These are phyloP conservation scores for Anguilla megastoma DNA, from an alignment of 2,797 vertebrate species.

Conservation along the genomic window DNA sequence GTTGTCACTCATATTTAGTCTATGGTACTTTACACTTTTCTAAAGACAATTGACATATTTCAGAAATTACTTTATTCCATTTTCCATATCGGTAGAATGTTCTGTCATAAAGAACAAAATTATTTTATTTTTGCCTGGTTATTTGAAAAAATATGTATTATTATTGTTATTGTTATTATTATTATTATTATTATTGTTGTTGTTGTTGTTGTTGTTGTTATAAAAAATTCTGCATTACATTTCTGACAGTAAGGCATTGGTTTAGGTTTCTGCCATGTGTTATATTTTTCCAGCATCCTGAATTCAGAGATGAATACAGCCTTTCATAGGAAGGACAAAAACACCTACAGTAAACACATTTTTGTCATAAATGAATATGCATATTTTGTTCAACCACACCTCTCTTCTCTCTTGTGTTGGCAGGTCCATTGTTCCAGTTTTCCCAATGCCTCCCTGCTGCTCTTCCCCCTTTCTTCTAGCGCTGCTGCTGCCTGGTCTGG, in stretches of 20 bases:
- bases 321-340: neutral
- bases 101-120: neutral
- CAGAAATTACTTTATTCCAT: neutral
- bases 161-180: neutral
- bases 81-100: neutral
- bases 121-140: neutral
- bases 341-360: neutral
- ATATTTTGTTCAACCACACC: neutral
- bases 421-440: constrained; percentile 43
- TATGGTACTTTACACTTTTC: neutral
- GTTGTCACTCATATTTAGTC: neutral
- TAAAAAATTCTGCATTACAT: neutral
- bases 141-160: neutral
- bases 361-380: neutral
- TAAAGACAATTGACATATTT: neutral
- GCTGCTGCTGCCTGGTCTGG: constrained; percentile 54
- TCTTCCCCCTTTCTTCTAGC: constrained; percentile 24
- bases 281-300: constrained; percentile 9
- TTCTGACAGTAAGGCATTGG: neutral
- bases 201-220: neutral
- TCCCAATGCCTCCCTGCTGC: constrained; percentile 51
- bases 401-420: constrained; percentile 1
- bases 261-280: neutral
- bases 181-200: neutral
- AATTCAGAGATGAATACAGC: neutral